Conservation (phyloP, 2,888 invertebrate species). For the Tiliacea aurago region DNA sequence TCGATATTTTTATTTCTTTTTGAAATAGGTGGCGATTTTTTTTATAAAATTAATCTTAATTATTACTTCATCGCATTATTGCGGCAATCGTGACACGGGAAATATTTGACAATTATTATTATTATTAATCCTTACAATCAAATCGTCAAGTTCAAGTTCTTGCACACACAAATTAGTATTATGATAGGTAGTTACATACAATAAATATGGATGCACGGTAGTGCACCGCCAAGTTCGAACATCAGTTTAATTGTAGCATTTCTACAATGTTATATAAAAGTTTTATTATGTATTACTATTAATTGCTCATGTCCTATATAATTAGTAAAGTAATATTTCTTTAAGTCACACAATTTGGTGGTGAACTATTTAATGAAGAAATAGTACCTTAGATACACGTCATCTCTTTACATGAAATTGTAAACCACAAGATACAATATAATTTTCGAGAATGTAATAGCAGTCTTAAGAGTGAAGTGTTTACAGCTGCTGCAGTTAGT, state of each 20-base stretch:
- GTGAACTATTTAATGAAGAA: background rate
- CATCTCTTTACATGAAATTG: conserved; percentile 14
- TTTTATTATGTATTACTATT: conserved; percentile 30
- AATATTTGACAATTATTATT: conserved; percentile 19
- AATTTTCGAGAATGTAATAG: conserved; percentile 28
- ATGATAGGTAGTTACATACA: conserved; percentile 6
- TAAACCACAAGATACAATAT: background rate
- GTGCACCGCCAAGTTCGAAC: conserved; percentile 20
- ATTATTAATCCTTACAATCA: conserved; percentile 22
- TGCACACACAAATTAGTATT: conserved; percentile 11
- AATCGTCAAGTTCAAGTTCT: conserved; percentile 13
- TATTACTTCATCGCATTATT: conserved; percentile 32
- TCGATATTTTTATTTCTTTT: conserved; percentile 53
- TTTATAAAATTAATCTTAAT: conserved; percentile 54
- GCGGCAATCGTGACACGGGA: conserved; percentile 10
- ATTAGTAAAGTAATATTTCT: conserved; percentile 28
- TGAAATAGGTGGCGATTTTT: conserved; percentile 24
- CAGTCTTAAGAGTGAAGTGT: conserved; percentile 29
- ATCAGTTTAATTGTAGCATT: conserved; percentile 16
- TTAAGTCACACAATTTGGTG: background rate
- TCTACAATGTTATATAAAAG: conserved; percentile 22
- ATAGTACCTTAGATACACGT: background rate
- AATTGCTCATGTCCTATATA: conserved; percentile 47
- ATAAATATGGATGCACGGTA: conserved; percentile 20
- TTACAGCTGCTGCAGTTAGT: background rate